Percentiles rank a stretch among this genome's conserved stretches.
These are phyloP conservation scores for Notothenia rossii DNA, from an alignment of 2,113 vertebrate genomes.

Conservation along the genomic window DNA sequence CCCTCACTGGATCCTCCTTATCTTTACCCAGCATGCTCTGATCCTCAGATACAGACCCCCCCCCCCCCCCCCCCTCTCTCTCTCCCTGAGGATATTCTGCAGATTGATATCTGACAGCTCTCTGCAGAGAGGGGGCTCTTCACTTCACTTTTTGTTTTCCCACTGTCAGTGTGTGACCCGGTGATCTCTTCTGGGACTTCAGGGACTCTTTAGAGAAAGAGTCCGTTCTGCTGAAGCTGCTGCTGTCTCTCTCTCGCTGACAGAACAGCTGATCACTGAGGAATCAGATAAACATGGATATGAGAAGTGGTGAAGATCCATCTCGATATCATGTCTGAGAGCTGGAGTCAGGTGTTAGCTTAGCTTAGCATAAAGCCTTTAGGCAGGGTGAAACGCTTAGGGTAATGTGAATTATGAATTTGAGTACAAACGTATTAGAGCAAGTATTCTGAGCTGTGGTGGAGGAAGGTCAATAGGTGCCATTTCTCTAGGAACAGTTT, in stretches of 20 bases:
- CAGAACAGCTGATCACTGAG: too few species aligned
- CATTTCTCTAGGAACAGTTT: too few species aligned
- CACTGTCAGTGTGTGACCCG: slow-evolving; percentile 54
- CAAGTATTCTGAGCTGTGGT: too few species aligned
- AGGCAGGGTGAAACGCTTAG: too few species aligned
- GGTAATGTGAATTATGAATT: too few species aligned
- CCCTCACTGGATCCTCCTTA: slow-evolving; percentile 72
- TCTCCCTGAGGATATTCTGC: slow-evolving; percentile 70
- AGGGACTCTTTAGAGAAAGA: slow-evolving; percentile 15
- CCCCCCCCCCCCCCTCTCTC: slow-evolving; percentile 50
- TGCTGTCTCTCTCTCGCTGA: slow-evolving; percentile 41
- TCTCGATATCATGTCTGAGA: too few species aligned
- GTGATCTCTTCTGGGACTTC: slow-evolving; percentile 17
- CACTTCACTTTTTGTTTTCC: slow-evolving; percentile 61
- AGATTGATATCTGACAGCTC: slow-evolving; percentile 70
- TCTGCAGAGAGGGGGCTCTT: slow-evolving; percentile 29
- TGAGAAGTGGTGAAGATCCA: too few species aligned
- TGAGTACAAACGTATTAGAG: too few species aligned
- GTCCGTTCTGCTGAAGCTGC: slow-evolving; percentile 1
- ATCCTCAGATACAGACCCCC: slow-evolving; percentile 70
- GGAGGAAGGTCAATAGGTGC: too few species aligned
- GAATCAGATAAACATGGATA: too few species aligned
- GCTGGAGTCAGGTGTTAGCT: too few species aligned
- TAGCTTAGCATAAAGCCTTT: too few species aligned
- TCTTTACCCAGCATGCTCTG: slow-evolving; percentile 72